phyloP scores from a whole-genome alignment of 2,113 vertebrate species.

The Hippolais icterina region DNA sequence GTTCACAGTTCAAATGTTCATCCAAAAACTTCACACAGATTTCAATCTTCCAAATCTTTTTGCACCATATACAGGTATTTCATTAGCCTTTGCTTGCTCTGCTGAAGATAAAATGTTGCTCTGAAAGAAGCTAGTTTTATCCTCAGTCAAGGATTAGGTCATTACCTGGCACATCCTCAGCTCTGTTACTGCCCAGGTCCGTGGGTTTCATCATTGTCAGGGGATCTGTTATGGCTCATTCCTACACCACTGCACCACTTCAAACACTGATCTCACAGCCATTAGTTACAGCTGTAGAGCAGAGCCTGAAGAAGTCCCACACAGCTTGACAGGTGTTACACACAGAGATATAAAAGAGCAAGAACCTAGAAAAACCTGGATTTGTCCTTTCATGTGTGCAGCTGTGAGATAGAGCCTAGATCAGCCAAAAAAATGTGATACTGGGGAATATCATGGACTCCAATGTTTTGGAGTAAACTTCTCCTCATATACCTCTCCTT shows the following conservation, averaged over 20 bases:
- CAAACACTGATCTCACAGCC: background rate
- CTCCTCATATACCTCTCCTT: background rate
- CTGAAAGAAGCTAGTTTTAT: background rate
- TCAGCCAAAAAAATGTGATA: background rate
- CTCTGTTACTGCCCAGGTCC: background rate
- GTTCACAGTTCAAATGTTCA: background rate
- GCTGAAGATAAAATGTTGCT: background rate
- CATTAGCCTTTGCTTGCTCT: background rate
- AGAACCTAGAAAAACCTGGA: background rate
- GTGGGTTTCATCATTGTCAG: background rate
- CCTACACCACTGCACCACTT: background rate
- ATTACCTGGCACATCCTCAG: background rate
- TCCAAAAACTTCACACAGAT: background rate
- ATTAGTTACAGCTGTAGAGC: background rate
- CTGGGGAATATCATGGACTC: background rate
- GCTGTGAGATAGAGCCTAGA: background rate
- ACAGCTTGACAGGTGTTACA: background rate
- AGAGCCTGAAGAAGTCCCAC: background rate
- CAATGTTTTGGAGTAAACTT: background rate
- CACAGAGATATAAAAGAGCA: background rate
- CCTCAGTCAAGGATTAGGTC: background rate
- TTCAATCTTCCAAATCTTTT: background rate
- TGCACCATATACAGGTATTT: background rate
- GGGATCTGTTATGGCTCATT: background rate
- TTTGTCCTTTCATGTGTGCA: background rate